Percentiles rank a stretch among this genome's conserved stretches.
These are phyloP conservation scores for Nannospalax galili DNA, from an alignment of 2,113 vertebrate genomes.

Conservation along the genomic window DNA sequence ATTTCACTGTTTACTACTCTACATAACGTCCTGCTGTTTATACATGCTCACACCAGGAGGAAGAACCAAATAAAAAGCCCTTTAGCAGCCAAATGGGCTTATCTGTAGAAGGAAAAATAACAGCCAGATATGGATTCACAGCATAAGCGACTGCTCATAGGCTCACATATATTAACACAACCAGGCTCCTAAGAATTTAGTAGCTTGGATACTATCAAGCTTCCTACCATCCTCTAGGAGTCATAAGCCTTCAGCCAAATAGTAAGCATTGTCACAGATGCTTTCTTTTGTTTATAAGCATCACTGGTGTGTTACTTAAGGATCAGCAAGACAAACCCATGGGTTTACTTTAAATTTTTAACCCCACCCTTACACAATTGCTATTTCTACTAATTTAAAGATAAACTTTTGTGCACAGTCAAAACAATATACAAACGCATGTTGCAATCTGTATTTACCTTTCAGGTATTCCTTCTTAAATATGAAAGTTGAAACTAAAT, in stretches of 20 bases:
- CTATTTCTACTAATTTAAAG: constrained; percentile 89
- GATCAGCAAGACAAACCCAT: constrained; percentile 96
- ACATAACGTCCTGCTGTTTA: constrained; percentile 94
- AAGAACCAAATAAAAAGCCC: constrained; percentile 79
- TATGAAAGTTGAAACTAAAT: constrained; percentile 4
- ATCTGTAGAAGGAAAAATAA: constrained; percentile 81
- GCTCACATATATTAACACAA: constrained; percentile 81
- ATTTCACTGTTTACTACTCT: constrained; percentile 84
- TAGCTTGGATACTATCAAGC: constrained; percentile 84
- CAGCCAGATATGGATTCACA: constrained; percentile 86
- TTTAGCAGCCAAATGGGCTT: constrained; percentile 84
- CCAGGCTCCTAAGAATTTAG: constrained; percentile 88
- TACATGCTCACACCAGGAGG: constrained; percentile 94
- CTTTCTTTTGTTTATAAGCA: constrained; percentile 81
- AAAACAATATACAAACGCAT: constrained; percentile 84
- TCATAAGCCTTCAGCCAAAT: constrained; percentile 81
- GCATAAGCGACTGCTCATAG: constrained; percentile 83
- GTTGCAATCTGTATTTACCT: constrained; percentile 87
- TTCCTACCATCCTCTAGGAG: constrained; percentile 85
- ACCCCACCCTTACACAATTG: constrained; percentile 84
- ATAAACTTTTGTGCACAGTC: constrained; percentile 91
- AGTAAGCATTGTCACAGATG: constrained; percentile 82
- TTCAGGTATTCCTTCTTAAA: constrained; percentile 88
- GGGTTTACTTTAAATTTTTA: constrained; percentile 87
- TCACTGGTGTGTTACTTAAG: constrained; percentile 94